phyloP scores from a whole-genome alignment of 2,113 vertebrate genomes.

The Pterocles gutturalis region DNA sequence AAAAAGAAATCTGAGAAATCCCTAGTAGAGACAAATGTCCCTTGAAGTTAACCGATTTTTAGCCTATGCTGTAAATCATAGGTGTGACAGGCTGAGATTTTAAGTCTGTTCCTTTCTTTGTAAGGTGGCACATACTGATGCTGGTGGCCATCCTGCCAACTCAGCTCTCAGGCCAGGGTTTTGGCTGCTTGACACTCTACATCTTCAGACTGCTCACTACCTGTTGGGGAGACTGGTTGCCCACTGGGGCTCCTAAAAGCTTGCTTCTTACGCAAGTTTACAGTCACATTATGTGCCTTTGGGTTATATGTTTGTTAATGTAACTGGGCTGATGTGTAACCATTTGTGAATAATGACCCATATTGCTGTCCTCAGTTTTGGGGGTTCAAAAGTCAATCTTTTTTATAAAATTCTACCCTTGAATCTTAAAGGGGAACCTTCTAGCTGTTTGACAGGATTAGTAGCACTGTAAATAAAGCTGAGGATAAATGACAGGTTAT shows the following conservation, averaged over 20 bases:
- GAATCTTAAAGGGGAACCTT: not conserved
- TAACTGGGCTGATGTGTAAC: not conserved
- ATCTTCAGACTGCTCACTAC: not conserved
- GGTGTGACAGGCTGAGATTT: not conserved
- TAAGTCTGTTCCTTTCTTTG: not conserved
- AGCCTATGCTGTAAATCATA: not conserved
- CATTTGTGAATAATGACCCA: not conserved
- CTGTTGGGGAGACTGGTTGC: not conserved
- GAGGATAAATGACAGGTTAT: not conserved
- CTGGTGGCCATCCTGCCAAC: not conserved
- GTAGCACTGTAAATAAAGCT: not conserved
- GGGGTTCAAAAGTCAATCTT: not conserved
- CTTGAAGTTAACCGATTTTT: not conserved
- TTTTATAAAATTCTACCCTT: not conserved
- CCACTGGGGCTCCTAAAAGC: not conserved
- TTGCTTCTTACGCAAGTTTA: not conserved
- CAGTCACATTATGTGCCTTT: not conserved
- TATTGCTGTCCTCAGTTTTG: not conserved
- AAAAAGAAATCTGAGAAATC: not conserved
- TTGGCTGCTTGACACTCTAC: not conserved
- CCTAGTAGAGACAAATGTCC: not conserved
- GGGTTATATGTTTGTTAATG: not conserved
- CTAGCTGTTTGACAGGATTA: not conserved
- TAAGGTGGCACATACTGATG: not conserved
- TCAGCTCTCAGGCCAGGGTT: not conserved